Evolutionary conservation across 1,140 invertebrate species (phyloP).

Genomic region (Drosophila persimilis): DNA sequence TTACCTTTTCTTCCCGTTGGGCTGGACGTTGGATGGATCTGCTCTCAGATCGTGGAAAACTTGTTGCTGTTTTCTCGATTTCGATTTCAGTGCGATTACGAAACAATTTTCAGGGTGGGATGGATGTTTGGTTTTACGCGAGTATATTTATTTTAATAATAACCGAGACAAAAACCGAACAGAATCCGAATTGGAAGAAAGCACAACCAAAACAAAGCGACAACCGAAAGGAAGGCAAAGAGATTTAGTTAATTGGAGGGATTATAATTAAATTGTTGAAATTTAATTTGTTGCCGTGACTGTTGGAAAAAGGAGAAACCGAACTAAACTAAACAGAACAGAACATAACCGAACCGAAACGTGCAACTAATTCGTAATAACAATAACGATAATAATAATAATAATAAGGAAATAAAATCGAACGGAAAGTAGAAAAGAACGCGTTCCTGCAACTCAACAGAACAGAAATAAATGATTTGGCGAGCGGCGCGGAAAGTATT

Average conservation of each 20-base stretch:
- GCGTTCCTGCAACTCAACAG: constrained; percentile 83
- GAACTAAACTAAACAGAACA: constrained; percentile 33
- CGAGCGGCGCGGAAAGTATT: constrained; percentile 74
- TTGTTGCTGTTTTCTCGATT: constrained; percentile 34
- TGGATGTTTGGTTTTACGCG: constrained; percentile 26
- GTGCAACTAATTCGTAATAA: constrained; percentile 58
- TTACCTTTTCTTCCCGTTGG: constrained; percentile 5
- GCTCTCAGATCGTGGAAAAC: constrained; percentile 25
- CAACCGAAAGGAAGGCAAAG: constrained; percentile 21
- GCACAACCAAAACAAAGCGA: constrained; percentile 40
- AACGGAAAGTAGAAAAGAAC: constrained; percentile 83
- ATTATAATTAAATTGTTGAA: too few relatives aligned
- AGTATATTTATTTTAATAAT: constrained; percentile 40
- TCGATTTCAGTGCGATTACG: constrained; percentile 58
- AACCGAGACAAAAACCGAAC: constrained; percentile 48
- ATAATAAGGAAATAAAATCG: constrained; percentile 81
- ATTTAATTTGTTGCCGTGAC: constrained; percentile 2
- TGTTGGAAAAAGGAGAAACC: too few relatives aligned
- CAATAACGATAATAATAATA: constrained; percentile 54
- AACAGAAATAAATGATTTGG: constrained; percentile 83
- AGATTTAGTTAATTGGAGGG: too few relatives aligned
- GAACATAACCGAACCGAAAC: constrained; percentile 61
- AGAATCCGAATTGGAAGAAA: constrained; percentile 24
- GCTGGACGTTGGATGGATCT: too few relatives aligned
- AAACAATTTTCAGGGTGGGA: constrained; percentile 57